phyloP scores from a whole-genome alignment of 2,113 vertebrate genomes.

The Orycteropus afer region DNA sequence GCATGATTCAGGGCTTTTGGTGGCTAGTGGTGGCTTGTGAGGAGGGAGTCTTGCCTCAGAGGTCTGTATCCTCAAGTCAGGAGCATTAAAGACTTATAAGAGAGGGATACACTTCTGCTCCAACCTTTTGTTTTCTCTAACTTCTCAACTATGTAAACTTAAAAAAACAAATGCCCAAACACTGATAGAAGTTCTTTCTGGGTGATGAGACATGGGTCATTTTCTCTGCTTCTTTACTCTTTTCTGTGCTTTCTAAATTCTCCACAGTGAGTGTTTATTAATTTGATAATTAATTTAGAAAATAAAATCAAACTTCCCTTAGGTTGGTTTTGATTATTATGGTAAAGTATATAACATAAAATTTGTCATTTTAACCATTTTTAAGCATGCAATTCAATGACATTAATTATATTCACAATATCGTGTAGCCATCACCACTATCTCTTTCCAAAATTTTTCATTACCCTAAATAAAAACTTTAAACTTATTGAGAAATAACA shows the following conservation, averaged over 20 bases:
- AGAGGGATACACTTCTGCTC: background rate
- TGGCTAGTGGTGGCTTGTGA: background rate
- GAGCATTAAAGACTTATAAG: background rate
- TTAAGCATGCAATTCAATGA: background rate
- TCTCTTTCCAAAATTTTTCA: background rate
- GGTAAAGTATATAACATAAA: too few species aligned
- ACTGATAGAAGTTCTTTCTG: background rate
- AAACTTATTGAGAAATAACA: background rate
- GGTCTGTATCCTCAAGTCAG: background rate
- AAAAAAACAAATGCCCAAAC: background rate
- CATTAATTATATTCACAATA: background rate
- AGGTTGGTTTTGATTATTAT: background rate
- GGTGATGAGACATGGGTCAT: background rate
- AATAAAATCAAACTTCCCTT: slow-evolving; percentile 27
- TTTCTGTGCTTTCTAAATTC: slow-evolving; percentile 4
- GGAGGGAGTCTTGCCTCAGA: background rate
- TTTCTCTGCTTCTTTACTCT: background rate
- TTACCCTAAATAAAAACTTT: background rate
- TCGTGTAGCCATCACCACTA: background rate
- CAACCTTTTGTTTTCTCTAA: background rate
- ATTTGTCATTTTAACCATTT: too few species aligned
- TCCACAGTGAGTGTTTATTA: background rate
- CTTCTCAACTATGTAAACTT: background rate
- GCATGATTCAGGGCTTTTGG: background rate
- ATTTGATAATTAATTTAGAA: background rate